Evolutionary conservation across 1,140 invertebrate genomes (phyloP).

Genomic region (Aphaenogaster rudis): DNA sequence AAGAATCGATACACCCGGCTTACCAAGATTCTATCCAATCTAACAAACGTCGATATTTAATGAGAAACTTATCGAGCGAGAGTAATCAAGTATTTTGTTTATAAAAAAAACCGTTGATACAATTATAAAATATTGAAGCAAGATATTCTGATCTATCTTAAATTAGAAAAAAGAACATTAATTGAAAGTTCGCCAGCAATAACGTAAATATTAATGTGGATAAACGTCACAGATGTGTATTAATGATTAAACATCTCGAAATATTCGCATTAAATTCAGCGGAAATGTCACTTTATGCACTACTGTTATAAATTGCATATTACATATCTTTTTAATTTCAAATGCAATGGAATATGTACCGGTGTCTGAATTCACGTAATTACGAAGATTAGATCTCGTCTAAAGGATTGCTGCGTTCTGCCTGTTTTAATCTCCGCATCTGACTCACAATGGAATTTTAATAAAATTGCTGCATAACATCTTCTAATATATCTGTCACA

Average conservation of each 20-base stretch:
- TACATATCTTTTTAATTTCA: neutral
- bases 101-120: neutral
- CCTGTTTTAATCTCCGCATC: slow-evolving; percentile 26
- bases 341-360: neutral
- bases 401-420: neutral
- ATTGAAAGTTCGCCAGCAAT: neutral
- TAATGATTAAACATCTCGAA: neutral
- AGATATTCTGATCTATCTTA: neutral
- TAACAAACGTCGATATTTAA: neutral
- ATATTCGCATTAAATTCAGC: neutral
- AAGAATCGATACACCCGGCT: neutral
- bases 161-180: slow-evolving; percentile 5
- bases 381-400: slow-evolving; percentile 22
- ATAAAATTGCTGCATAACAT: neutral
- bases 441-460: neutral
- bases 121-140: neutral
- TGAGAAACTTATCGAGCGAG: neutral
- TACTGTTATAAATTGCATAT: slow-evolving; percentile 10
- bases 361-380: slow-evolving; percentile 22
- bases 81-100: neutral
- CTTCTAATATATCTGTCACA: neutral
- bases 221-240: neutral
- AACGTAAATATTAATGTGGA: neutral
- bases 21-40: neutral
- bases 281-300: neutral